These are phyloP conservation scores for Lysiphlebus fabarum DNA, from an alignment of 1,140 invertebrate genomes.

Conservation along the genomic window DNA sequence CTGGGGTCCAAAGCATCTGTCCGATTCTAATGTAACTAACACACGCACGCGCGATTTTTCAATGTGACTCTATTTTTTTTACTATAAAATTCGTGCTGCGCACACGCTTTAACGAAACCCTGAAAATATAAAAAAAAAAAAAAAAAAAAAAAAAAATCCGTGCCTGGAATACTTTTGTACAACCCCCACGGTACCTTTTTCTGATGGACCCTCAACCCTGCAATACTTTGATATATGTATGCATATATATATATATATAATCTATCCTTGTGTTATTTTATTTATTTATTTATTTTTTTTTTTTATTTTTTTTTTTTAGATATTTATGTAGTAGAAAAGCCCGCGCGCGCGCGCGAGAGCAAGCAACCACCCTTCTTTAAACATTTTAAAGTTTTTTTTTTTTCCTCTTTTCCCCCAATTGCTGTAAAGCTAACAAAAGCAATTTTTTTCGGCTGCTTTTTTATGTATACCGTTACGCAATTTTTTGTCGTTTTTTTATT, in stretches of 20 bases:
- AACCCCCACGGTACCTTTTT: conserved; percentile 15
- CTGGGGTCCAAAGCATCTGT: conserved; percentile 36
- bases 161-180: conserved; percentile 14
- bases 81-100: conserved; percentile 15
- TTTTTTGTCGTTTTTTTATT: conserved; percentile 36
- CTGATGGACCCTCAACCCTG: conserved; percentile 2
- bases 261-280: too few relatives aligned
- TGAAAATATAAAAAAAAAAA: too few relatives aligned
- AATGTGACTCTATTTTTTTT: not conserved
- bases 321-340: not conserved
- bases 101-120: conserved; percentile 14
- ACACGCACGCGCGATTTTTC: conserved; percentile 10
- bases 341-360: conserved; percentile 9
- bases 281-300: conserved; percentile 13
- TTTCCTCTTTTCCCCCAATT: conserved; percentile 14
- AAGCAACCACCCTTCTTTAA: conserved; percentile 38
- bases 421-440: conserved; percentile 29
- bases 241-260: too few relatives aligned
- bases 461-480: conserved; percentile 46
- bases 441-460: conserved; percentile 26
- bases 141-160: conserved; percentile 19
- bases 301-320: conserved; percentile 11
- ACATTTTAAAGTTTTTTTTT: conserved; percentile 51
- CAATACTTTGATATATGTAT: too few relatives aligned
- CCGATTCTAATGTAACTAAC: conserved; percentile 12